Percentiles rank a stretch among this genome's conserved stretches.
These are phyloP conservation scores for Brachypalpus laphriformis DNA, from an alignment of 2,888 invertebrate genomes.

Conservation along the genomic window DNA sequence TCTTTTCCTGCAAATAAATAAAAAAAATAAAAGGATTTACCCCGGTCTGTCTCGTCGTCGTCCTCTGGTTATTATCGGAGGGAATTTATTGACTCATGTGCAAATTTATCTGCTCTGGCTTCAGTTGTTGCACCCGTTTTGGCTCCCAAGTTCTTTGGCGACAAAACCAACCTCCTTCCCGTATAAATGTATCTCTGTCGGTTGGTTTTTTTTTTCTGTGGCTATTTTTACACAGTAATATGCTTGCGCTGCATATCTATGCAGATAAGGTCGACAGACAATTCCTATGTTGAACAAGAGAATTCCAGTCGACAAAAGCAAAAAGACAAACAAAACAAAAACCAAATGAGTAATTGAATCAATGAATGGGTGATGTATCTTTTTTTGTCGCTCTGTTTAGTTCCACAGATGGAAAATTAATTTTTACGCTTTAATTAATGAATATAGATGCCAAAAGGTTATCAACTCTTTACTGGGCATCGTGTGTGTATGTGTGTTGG, in stretches of 20 bases:
- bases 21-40: slow-evolving; percentile 38
- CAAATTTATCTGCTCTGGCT: slow-evolving; percentile 48
- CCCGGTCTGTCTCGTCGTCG: background rate
- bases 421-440: slow-evolving; percentile 65
- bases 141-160: slow-evolving; percentile 48
- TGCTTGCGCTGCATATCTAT: background rate
- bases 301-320: background rate
- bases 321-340: slow-evolving; percentile 8
- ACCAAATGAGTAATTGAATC: slow-evolving; percentile 61
- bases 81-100: slow-evolving; percentile 50
- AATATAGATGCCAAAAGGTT: slow-evolving; percentile 49
- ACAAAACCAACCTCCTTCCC: background rate
- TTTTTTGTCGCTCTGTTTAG: background rate
- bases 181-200: background rate
- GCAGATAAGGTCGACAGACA: background rate
- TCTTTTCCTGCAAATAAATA: slow-evolving; percentile 29
- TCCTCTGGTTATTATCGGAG: slow-evolving; percentile 16
- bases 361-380: slow-evolving; percentile 49
- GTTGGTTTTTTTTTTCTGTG: background rate
- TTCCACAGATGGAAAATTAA: slow-evolving; percentile 53
- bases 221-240: slow-evolving; percentile 15
- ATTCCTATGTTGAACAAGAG: background rate
- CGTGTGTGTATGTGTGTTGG: background rate
- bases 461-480: slow-evolving; percentile 29
- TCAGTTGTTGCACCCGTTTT: slow-evolving; percentile 37